Percentiles rank a stretch among this genome's conserved stretches.
These are phyloP conservation scores for Smittia aterrima DNA, from an alignment of 2,888 invertebrate species.

Conservation along the genomic window DNA sequence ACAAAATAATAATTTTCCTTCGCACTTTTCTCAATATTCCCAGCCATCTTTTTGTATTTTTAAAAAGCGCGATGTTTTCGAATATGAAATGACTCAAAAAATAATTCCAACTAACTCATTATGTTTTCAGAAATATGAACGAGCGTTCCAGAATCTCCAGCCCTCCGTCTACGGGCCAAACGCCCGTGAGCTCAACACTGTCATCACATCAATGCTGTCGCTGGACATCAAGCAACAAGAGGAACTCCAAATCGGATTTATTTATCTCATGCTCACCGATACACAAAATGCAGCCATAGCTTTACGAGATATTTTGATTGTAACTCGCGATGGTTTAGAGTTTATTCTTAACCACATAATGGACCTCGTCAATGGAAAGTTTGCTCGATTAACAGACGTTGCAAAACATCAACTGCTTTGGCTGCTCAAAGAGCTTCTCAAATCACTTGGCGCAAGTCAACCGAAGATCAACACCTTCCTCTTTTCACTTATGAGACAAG, in stretches of 20 bases:
- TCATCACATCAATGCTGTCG: slow-evolving; percentile 82
- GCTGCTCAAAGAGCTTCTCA: slow-evolving; percentile 89
- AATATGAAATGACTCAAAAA: slow-evolving; percentile 11
- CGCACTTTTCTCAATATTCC: slow-evolving; percentile 48
- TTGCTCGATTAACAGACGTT: slow-evolving; percentile 79
- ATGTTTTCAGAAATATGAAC: slow-evolving; percentile 80
- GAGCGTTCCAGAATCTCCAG: slow-evolving; percentile 75
- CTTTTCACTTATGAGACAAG: slow-evolving; percentile 88
- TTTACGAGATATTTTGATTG: slow-evolving; percentile 86
- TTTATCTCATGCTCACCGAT: slow-evolving; percentile 85
- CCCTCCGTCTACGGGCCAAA: slow-evolving; percentile 77
- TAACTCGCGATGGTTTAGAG: slow-evolving; percentile 84
- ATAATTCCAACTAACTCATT: not conserved
- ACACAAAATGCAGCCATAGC: slow-evolving; percentile 74
- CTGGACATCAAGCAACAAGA: slow-evolving; percentile 84
- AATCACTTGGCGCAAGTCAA: slow-evolving; percentile 80
- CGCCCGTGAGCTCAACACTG: slow-evolving; percentile 92
- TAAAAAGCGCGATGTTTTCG: slow-evolving; percentile 51
- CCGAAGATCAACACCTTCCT: slow-evolving; percentile 69
- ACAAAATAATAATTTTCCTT: slow-evolving; percentile 45
- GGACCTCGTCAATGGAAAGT: slow-evolving; percentile 84
- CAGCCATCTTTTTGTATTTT: slow-evolving; percentile 55
- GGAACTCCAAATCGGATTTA: slow-evolving; percentile 86
- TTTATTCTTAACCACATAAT: slow-evolving; percentile 78
- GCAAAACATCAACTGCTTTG: slow-evolving; percentile 82